Percentiles rank a stretch among this genome's conserved stretches.
These are phyloP conservation scores for Synanthedon formicaeformis DNA, from an alignment of 2,888 invertebrate species.

Conservation along the genomic window DNA sequence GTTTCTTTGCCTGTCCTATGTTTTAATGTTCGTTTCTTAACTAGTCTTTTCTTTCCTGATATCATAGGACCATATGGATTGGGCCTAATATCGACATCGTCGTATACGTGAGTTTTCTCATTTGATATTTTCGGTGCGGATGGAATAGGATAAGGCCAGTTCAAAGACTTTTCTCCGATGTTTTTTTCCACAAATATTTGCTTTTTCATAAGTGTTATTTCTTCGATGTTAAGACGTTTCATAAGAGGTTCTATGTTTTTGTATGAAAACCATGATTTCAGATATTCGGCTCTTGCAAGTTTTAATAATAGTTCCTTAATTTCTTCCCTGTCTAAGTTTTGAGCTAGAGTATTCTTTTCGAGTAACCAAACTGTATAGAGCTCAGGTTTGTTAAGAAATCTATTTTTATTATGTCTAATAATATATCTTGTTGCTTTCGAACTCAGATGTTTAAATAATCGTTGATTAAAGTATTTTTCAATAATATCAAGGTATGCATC, in stretches of 20 bases:
- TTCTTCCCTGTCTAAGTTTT: slow-evolving; percentile 23
- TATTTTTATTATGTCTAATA: slow-evolving; percentile 24
- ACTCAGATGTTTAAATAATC: background rate
- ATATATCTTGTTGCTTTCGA: slow-evolving; percentile 22
- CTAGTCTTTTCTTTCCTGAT: background rate
- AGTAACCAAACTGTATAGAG: slow-evolving; percentile 29
- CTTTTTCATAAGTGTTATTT: slow-evolving; percentile 27
- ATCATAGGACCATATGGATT: background rate
- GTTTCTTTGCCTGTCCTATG: slow-evolving; percentile 8
- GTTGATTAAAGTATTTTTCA: background rate
- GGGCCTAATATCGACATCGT: background rate
- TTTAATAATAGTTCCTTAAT: slow-evolving; percentile 26
- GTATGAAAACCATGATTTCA: slow-evolving; percentile 27
- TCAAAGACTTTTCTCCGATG: slow-evolving; percentile 16
- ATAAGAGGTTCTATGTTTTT: slow-evolving; percentile 32
- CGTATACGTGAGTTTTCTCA: background rate
- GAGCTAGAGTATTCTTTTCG: slow-evolving; percentile 26
- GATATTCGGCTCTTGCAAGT: slow-evolving; percentile 29
- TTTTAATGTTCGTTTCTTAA: background rate
- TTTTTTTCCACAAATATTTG: slow-evolving; percentile 29
- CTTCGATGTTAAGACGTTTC: slow-evolving; percentile 22
- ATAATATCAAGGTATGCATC: background rate
- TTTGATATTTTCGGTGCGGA: slow-evolving; percentile 2
- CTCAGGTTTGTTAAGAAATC: slow-evolving; percentile 29
- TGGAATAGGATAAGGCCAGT: slow-evolving; percentile 26